Base-by-base conservation (phyloP, 2,797 vertebrate genomes). In the Chaunax sp. region DNA sequence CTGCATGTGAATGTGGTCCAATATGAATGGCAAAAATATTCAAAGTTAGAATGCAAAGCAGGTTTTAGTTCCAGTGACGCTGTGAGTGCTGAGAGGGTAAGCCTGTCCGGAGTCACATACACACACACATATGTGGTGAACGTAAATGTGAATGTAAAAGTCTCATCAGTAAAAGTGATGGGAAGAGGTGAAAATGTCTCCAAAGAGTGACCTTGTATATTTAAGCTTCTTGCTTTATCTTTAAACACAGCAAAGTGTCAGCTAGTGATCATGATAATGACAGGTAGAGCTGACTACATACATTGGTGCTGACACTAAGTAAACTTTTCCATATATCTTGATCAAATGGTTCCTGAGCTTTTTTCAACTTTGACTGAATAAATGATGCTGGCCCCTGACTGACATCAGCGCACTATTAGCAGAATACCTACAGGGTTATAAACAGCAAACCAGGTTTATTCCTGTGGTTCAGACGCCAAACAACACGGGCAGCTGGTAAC, bases 11-110 rank as follows among this genome's bases (percentile, higher is more conserved):
- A 75, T 69, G 14, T 22, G 28, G 18, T 5, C 2, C 3, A 50
- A 12, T 4, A 14, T 41, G 5, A 56, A 6, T 3, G 3, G 47
- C 52, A 58, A 66, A 33, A 69, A 26, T 0, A 79, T 75, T 75
- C 77, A 85, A 85, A 85, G 56, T 37, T 20, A 8, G 23, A 49
- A 82, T 73, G 72, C 56, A 80, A 89, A 87, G 20, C 19, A 69
- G 58, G 33, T 57, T 66, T 46, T 3, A 33, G 56, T 28, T 2
- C 0, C n/a, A n/a, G n/a, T n/a, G n/a, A n/a, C n/a, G n/a, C 2
- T 16, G 3, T 15, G 18, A 66, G 2, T 6, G 20, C 51, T 30
- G 50, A 19, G 55, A 68, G 11, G 13, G 28, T 15, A 30, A 54
- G 68, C 8, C 2, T 19, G 63, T 5, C 26, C 6, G 38, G 10